These are phyloP conservation scores for Ardeotis arabs DNA, from an alignment of 2,113 vertebrate species.

Conservation along the genomic window DNA sequence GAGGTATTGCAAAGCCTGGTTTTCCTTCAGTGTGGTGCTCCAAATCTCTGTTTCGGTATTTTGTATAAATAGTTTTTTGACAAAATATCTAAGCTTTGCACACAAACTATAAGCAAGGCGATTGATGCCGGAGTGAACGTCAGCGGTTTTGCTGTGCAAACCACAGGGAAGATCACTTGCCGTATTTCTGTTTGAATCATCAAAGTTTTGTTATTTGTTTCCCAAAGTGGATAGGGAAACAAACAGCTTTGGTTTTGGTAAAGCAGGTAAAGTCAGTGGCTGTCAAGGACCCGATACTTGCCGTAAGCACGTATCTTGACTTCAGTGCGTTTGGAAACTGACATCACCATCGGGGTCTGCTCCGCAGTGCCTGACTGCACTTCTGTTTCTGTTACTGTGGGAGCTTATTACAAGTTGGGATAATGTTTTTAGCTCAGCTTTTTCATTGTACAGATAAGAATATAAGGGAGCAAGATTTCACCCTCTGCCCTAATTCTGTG, in stretches of 20 bases:
- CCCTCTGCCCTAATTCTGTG: not conserved
- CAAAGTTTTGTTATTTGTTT: not conserved
- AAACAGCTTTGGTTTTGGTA: not conserved
- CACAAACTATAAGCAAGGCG: not conserved
- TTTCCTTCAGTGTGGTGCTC: not conserved
- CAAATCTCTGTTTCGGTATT: not conserved
- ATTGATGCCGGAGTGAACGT: not conserved
- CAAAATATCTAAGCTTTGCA: not conserved
- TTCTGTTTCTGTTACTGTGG: not conserved
- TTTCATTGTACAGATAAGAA: not conserved
- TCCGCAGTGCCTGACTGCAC: accelerated
- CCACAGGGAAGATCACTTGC: not conserved
- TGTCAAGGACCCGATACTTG: not conserved
- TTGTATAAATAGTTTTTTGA: not conserved
- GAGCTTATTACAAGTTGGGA: not conserved
- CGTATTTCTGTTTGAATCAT: not conserved
- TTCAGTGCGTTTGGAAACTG: not conserved
- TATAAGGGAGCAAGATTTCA: not conserved
- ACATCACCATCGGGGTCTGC: not conserved
- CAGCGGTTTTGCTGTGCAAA: not conserved
- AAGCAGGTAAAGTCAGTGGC: not conserved
- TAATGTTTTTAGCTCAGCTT: accelerated
- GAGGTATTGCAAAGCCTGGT: not conserved
- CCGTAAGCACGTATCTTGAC: not conserved
- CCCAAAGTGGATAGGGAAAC: not conserved